phyloP scores from a whole-genome alignment of 1,140 invertebrate species.

The Stegodyphus mimosarum region DNA sequence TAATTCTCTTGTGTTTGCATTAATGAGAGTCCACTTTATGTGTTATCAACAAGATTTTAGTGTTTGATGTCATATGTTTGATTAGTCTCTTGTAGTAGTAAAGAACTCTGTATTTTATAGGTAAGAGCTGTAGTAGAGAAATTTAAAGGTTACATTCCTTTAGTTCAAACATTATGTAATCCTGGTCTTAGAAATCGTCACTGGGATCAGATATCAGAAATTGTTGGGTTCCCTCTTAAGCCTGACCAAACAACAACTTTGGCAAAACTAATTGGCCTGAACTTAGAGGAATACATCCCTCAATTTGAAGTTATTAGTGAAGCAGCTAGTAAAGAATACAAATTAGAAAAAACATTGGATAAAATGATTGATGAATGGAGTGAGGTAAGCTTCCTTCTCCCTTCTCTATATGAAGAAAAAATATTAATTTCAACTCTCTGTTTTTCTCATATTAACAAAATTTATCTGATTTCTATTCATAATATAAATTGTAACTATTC shows the following conservation, averaged over 20 bases:
- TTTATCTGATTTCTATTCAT: no score
- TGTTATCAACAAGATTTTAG: no score
- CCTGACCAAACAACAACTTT: slow-evolving; percentile 87
- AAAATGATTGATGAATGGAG: slow-evolving; percentile 96
- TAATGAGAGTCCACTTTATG: no score
- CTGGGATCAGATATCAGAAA: slow-evolving; percentile 96
- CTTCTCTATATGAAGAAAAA: not conserved
- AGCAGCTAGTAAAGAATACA: slow-evolving; percentile 94
- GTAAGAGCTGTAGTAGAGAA: slow-evolving; percentile 83
- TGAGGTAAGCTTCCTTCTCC: slow-evolving; percentile 67
- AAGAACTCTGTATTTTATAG: slow-evolving; percentile 54
- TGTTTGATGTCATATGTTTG: no score
- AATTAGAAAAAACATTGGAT: slow-evolving; percentile 86
- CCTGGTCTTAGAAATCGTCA: slow-evolving; percentile 92
- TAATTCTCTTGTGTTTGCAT: no score
- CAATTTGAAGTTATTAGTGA: slow-evolving; percentile 95
- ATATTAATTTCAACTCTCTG: not conserved
- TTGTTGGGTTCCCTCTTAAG: slow-evolving; percentile 91
- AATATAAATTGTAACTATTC: no score
- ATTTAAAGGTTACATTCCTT: slow-evolving; percentile 89
- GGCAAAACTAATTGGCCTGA: slow-evolving; percentile 92
- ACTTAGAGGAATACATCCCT: slow-evolving; percentile 87
- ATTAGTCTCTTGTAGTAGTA: not conserved
- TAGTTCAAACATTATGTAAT: slow-evolving; percentile 92
- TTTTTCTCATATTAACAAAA: no score